Base-by-base conservation (phyloP, 1,140 invertebrate genomes). In the Amphibalanus amphitrite region DNA sequence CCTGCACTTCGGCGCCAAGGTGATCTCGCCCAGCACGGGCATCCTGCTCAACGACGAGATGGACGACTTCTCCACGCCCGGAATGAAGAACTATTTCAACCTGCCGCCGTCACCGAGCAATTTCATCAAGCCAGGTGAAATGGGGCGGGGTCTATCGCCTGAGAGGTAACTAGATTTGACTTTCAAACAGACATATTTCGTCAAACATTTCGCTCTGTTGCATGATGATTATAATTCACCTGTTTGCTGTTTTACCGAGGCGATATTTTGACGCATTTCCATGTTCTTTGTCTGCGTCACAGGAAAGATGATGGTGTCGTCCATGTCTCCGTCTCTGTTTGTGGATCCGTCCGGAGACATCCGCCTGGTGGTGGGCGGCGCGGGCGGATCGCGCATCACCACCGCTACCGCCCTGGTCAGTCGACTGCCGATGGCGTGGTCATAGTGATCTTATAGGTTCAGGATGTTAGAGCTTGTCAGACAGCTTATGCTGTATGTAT, bases 11-110 rank as follows among this genome's bases (percentile, higher is more conserved):
- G 65, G 65, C 17, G 65, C 65, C 3, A 26, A 67, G 8, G 65
- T 67, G 17, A 26, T 67, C 8, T 67, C 65, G 15, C 65, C 65
- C 17, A 67, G 65, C 28, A 67, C 65, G 0, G 96, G 95, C 40
- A 93, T 99, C 67, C 81, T 98, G 4, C 85, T 95, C 75, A 99
- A 98, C 81, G 89, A 91, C 78, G 89, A 88, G 69, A 97, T 98
- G 93, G 92, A 97, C 79, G 95, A 98, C 79, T 98, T 99, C 80
- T 90, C 91, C 0, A 84, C 88, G 1, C 87, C 91, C 0, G 87
- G 86, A 0, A 82, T 86, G 74, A 81, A 83, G 20, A 98, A 92
- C 80, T 86, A 83, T 69, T 95, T 90, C 76, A 87, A 86, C 0
- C 69, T 97, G 64, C 87, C 89, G 13, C 86, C 87, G 0, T 89